These are phyloP conservation scores for Amiota minor DNA, from an alignment of 2,888 invertebrate genomes.

Conservation along the genomic window DNA sequence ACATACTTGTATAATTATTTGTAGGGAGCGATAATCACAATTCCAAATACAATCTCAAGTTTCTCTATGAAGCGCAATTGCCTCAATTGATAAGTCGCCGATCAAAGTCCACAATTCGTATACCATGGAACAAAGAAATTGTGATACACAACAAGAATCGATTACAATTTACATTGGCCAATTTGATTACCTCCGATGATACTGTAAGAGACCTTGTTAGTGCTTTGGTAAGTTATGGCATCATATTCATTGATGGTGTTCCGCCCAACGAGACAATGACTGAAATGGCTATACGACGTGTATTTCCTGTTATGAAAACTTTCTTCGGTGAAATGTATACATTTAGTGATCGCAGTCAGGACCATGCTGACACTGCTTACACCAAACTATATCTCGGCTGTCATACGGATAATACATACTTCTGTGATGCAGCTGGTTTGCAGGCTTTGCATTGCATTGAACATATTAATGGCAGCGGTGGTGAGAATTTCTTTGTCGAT, in stretches of 20 bases:
- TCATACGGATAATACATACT: conserved; percentile 87
- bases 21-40: conserved; percentile 78
- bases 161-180: conserved; percentile 71
- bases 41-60: conserved; percentile 75
- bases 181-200: conserved; percentile 64
- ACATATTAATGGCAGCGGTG: conserved; percentile 78
- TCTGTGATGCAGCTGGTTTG: conserved; percentile 81
- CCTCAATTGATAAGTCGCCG: conserved; percentile 50
- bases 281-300: conserved; percentile 74
- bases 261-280: conserved; percentile 69
- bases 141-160: conserved; percentile 72
- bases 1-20: background rate
- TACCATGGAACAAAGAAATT: conserved; percentile 75
- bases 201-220: conserved; percentile 38
- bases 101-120: conserved; percentile 62
- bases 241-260: conserved; percentile 71
- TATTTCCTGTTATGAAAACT: conserved; percentile 81
- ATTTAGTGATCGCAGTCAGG: conserved; percentile 75
- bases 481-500: conserved; percentile 83
- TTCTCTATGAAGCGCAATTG: conserved; percentile 71
- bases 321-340: conserved; percentile 85
- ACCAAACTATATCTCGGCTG: conserved; percentile 79
- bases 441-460: conserved; percentile 78
- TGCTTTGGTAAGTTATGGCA: conserved; percentile 68
- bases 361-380: conserved; percentile 84